Conservation (phyloP, 2,113 vertebrate species). For the Sebastes fasciatus region DNA sequence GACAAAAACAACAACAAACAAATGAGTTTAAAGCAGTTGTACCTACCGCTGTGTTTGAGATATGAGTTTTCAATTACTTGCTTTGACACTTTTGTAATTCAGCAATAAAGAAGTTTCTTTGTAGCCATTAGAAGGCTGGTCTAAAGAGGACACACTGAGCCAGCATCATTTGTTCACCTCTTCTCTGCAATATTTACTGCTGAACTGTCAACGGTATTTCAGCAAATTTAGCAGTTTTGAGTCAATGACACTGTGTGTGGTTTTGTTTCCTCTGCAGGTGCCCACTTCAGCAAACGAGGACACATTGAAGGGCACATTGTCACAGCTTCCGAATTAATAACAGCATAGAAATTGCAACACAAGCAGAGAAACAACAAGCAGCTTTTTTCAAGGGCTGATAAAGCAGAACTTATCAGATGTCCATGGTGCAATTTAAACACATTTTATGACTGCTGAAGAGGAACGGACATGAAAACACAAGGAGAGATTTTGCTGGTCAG, state of each 20-base stretch:
- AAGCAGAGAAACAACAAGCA: not conserved
- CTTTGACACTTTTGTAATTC: not conserved
- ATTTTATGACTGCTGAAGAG: not conserved
- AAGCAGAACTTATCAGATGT: not conserved
- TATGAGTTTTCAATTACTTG: not conserved
- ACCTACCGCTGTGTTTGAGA: not conserved
- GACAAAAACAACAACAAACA: not conserved
- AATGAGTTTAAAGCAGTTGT: not conserved
- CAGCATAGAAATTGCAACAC: not conserved
- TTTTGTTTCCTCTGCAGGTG: conserved; percentile 10
- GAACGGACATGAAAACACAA: not conserved
- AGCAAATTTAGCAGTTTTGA: conserved; percentile 6
- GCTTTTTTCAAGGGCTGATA: not conserved
- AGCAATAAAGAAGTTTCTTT: not conserved
- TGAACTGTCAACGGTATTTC: not conserved
- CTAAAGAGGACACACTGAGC: not conserved
- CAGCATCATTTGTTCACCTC: not conserved
- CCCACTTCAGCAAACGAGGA: conserved; percentile 6
- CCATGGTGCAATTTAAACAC: not conserved
- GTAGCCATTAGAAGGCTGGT: not conserved
- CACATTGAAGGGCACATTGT: not conserved
- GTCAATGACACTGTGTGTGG: not conserved
- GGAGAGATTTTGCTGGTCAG: not conserved
- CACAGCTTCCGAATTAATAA: not conserved
- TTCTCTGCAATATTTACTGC: not conserved